Conservation (phyloP, 2,888 invertebrate species). For the Lochmaea crataegi region DNA sequence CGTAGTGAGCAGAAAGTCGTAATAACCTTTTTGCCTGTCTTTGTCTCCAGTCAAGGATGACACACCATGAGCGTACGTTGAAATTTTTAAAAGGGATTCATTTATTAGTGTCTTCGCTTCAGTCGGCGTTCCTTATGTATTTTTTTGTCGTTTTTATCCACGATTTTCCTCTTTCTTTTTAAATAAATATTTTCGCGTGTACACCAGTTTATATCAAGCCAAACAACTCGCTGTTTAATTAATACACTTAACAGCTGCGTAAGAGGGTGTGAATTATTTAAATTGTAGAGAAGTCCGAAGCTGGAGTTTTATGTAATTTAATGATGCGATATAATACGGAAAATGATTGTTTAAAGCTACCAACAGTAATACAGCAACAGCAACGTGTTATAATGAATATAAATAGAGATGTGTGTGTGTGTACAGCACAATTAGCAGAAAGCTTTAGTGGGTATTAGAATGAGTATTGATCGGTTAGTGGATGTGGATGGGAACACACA, state of each 20-base stretch:
- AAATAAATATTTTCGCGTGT: too few species aligned
- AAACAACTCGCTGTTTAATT: not conserved
- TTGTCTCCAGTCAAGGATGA: too few species aligned
- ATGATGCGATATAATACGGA: slow-evolving; percentile 25
- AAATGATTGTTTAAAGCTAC: slow-evolving; percentile 30
- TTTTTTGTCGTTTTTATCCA: too few species aligned
- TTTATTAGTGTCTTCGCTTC: too few species aligned
- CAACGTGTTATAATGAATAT: slow-evolving; percentile 54
- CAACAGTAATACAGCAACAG: not conserved
- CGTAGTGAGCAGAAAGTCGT: too few species aligned
- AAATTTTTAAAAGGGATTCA: too few species aligned
- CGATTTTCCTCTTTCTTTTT: too few species aligned
- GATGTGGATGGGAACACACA: slow-evolving; percentile 50
- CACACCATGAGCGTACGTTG: too few species aligned
- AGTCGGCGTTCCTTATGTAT: too few species aligned
- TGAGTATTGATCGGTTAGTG: slow-evolving; percentile 60
- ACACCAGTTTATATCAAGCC: too few species aligned
- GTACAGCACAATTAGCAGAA: slow-evolving; percentile 58
- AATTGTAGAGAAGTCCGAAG: slow-evolving; percentile 10
- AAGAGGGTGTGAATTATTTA: not conserved
- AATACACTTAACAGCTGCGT: too few species aligned
- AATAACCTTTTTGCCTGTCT: too few species aligned
- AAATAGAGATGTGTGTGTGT: slow-evolving; percentile 52
- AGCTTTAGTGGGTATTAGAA: slow-evolving; percentile 59
- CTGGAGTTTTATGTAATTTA: slow-evolving; percentile 19